Percentiles rank a stretch among this genome's conserved stretches.
These are phyloP conservation scores for Verasper variegatus DNA, from an alignment of 2,113 vertebrate species.

Conservation along the genomic window DNA sequence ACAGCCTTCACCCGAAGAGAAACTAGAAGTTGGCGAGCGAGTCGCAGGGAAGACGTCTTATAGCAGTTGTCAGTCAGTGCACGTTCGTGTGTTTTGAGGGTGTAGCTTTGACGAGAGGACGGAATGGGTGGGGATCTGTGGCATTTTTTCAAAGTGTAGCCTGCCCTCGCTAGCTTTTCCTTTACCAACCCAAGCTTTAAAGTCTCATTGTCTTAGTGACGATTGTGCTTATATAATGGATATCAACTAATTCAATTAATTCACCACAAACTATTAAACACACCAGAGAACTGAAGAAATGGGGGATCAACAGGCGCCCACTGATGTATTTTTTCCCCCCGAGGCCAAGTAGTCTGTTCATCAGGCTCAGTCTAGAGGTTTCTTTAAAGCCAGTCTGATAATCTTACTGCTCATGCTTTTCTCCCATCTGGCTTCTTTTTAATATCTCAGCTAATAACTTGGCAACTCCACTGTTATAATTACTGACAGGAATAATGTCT, in stretches of 20 bases:
- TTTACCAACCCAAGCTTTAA: no score
- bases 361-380: not conserved
- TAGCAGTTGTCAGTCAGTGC: no score
- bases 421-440: not conserved
- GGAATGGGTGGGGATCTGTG: no score
- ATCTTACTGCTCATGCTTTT: not conserved
- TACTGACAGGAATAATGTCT: conserved; percentile 10
- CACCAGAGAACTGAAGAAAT: not conserved
- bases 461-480: not conserved
- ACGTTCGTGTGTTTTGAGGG: no score
- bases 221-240: not conserved
- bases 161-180: no score
- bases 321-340: not conserved
- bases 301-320: not conserved
- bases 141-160: no score
- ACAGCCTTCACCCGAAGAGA: no score
- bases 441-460: not conserved
- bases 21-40: no score
- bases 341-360: not conserved
- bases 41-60: no score
- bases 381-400: not conserved
- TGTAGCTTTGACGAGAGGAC: no score
- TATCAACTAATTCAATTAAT: not conserved
- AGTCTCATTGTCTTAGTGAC: no score
- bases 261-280: not conserved